phyloP scores from a whole-genome alignment of 2,113 vertebrate species.

The Silurus meridionalis region DNA sequence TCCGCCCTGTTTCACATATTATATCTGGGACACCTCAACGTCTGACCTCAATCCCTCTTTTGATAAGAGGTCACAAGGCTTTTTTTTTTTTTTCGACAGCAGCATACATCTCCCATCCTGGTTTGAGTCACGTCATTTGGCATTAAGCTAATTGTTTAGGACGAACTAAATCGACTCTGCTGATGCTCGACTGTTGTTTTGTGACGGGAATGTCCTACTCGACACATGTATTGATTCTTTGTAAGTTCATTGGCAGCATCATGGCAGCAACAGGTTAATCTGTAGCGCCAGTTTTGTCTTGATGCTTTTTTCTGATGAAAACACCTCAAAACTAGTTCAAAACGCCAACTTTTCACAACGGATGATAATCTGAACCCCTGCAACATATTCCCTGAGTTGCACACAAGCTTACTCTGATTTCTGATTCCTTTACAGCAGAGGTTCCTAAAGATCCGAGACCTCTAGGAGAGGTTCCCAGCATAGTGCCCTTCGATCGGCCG shows the following conservation, averaged over 20 bases:
- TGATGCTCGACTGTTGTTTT: not conserved
- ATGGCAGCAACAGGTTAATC: not conserved
- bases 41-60: slow-evolving; percentile 23
- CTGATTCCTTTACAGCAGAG: slow-evolving; percentile 72
- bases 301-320: not conserved
- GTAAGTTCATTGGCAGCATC: not conserved
- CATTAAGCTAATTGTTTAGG: not conserved
- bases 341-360: too few relatives aligned
- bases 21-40: not conserved
- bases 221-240: not conserved
- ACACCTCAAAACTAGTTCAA: too few relatives aligned
- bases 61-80: not conserved
- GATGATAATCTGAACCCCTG: too few relatives aligned
- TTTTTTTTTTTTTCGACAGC: not conserved
- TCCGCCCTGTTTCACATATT: not conserved
- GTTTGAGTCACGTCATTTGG: not conserved
- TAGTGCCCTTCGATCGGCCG: slow-evolving; percentile 90
- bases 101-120: not conserved
- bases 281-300: not conserved
- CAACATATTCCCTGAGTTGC: too few relatives aligned
- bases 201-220: not conserved
- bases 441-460: slow-evolving; percentile 85
- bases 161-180: not conserved
- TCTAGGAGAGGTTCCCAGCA: slow-evolving; percentile 82
- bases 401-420: too few relatives aligned